phyloP scores from a whole-genome alignment of 2,797 vertebrate genomes.

The Neolamprologus multifasciatus region DNA sequence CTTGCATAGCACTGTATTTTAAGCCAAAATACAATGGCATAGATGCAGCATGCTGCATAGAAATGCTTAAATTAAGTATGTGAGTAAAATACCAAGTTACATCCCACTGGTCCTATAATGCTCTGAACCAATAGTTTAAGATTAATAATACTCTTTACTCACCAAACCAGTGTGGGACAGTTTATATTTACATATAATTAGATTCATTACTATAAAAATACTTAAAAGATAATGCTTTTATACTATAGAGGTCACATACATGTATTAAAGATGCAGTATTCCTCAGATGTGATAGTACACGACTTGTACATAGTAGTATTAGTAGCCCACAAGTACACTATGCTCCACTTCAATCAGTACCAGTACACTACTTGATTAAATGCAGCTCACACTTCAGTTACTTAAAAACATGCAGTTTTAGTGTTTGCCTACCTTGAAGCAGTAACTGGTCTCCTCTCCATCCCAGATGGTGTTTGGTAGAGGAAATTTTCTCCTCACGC shows the following conservation, averaged over 20 bases:
- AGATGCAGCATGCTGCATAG: background rate
- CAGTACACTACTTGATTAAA: background rate
- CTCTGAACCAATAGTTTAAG: background rate
- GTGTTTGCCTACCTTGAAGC: constrained; percentile 62
- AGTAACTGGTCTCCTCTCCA: constrained; percentile 74
- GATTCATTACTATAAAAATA: background rate
- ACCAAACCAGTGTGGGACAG: background rate
- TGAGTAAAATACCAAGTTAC: background rate
- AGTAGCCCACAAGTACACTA: background rate
- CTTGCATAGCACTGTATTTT: background rate
- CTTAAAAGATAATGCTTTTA: background rate
- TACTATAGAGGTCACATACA: background rate
- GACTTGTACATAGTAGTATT: background rate
- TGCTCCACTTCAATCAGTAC: background rate
- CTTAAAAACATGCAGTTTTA: too few relatives aligned
- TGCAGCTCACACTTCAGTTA: background rate
- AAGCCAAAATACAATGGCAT: background rate
- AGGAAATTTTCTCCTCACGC: constrained; percentile 70
- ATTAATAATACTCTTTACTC: background rate
- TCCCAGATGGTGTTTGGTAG: constrained; percentile 73
- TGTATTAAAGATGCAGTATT: background rate
- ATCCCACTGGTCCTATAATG: background rate
- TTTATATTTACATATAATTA: background rate
- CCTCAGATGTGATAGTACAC: background rate
- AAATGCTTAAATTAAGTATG: background rate